Evolutionary conservation across 2,888 invertebrate genomes (phyloP), one percentile per base, ranked within the genome.

Genomic region (Smittia sp.): DNA sequence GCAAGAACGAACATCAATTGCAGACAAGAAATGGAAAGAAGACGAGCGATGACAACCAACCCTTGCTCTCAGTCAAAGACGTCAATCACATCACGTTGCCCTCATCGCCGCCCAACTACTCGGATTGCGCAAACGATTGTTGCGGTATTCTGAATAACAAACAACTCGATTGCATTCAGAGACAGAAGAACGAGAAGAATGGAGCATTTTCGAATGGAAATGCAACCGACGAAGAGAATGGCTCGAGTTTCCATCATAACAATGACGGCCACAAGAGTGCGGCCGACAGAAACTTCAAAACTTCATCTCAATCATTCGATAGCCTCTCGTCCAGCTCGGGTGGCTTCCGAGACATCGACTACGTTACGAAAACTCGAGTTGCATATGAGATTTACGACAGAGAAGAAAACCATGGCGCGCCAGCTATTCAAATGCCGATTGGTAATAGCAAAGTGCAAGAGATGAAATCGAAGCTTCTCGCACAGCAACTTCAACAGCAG

Each of bases 141-240:
- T 83, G 83, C 75, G 82, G 83, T 0, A 82, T 83, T 66, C 80
- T 83, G 69, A 79, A 80, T 27, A 77, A 79, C 70, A 78, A 79
- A 54, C 75, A 77, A 52, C 27, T 41, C 4, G 67, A 67, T n/a
- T 24, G 22, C 41, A 41, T 46, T 20, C 67, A 24, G 22, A 41
- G 67, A 24, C 41, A 46, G 32, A 11, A 11, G 11, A 67, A 67
- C 39, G 46, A 41, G 4, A 25, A 54, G 25, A 69, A 54, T 52
- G 54, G 27, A 27, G 15, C 15, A 27, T 24, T 39, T 68, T 46
- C 38, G 18, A 66, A 9, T 41, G 41, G 41, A 18, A n/a, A 15
- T 58, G 32, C 54, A 54, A 13, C 58, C 11, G 72, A 72, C n/a
- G 25, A 25, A 15, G 38, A 58, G 18, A 54, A 54, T 54, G 46